A percentile compares a stretch with the other conserved stretches of the same genome.
Evolutionary conservation across 2,888 invertebrate species (phyloP).

Genomic region (Pseudeuparius sepicola): DNA sequence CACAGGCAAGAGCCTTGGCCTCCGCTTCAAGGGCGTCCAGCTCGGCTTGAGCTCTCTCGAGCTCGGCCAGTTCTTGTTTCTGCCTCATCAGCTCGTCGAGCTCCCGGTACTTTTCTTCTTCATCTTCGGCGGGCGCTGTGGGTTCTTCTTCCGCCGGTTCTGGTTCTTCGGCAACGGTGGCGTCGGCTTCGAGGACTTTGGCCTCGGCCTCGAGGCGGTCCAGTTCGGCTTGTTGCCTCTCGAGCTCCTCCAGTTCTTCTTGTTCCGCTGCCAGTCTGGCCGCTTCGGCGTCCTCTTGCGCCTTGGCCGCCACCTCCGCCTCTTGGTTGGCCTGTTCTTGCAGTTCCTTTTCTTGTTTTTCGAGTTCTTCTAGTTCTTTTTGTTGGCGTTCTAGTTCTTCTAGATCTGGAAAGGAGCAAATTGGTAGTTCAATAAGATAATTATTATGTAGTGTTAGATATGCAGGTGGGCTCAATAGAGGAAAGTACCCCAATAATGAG

Average conservation of each 20-base stretch:
- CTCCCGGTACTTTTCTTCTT: slow-evolving; percentile 35
- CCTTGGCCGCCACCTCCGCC: slow-evolving; percentile 37
- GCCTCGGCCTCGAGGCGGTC: slow-evolving; percentile 29
- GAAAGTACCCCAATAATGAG: too few species aligned
- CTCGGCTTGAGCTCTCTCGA: slow-evolving; percentile 31
- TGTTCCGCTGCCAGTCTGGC: slow-evolving; percentile 14
- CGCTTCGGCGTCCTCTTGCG: slow-evolving; percentile 42
- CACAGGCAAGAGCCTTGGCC: slow-evolving; percentile 27
- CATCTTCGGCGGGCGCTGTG: slow-evolving; percentile 33
- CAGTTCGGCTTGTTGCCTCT: slow-evolving; percentile 2
- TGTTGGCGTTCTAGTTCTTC: slow-evolving; percentile 46
- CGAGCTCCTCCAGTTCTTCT: slow-evolving; percentile 1
- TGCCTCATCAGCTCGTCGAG: slow-evolving; percentile 24
- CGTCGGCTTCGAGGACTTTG: slow-evolving; percentile 21
- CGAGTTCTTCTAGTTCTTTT: slow-evolving; percentile 42
- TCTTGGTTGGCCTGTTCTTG: slow-evolving; percentile 46
- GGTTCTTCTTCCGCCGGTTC: slow-evolving; percentile 46
- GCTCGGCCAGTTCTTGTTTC: slow-evolving; percentile 32
- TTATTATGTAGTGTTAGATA: too few species aligned
- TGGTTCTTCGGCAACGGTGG: slow-evolving; percentile 27
- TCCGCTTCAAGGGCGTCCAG: slow-evolving; percentile 31
- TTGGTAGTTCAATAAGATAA: too few species aligned
- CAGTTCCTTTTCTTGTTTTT: slow-evolving; percentile 49
- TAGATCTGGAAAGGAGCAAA: too few species aligned
- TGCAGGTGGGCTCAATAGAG: too few species aligned